Conservation (phyloP, 2,888 invertebrate species). For the Perithous albicinctus region DNA sequence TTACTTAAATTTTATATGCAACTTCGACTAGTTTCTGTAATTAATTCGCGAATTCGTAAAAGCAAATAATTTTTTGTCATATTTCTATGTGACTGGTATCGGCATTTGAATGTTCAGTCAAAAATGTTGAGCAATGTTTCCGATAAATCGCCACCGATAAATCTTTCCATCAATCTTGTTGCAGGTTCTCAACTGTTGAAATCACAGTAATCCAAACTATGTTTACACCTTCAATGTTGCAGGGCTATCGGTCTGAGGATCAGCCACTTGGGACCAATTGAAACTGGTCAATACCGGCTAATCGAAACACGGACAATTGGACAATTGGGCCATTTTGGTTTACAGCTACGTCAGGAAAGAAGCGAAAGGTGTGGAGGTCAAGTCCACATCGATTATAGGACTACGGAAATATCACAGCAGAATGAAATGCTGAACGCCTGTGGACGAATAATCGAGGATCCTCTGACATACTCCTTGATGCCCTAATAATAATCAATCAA, state of each 20-base stretch:
- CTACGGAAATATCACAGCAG: neutral
- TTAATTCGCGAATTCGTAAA: too few species aligned
- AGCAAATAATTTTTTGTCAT: too few species aligned
- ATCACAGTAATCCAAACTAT: neutral
- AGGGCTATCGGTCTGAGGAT: neutral
- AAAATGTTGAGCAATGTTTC: too few species aligned
- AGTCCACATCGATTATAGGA: neutral
- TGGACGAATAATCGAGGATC: neutral
- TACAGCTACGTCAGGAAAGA: neutral
- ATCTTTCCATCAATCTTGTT: too few species aligned
- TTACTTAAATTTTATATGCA: too few species aligned
- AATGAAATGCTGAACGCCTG: neutral
- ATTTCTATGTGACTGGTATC: too few species aligned
- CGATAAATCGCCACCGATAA: too few species aligned
- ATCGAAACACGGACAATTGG: neutral
- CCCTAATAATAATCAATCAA: neutral
- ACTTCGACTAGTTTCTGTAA: too few species aligned
- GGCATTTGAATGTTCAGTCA: too few species aligned
- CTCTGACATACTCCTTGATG: neutral
- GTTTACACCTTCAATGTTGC: neutral
- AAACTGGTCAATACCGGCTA: neutral
- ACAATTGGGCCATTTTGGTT: neutral
- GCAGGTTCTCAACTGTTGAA: too few species aligned
- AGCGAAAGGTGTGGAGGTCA: neutral
- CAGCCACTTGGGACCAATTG: neutral